These are phyloP conservation scores for Patagioenas fasciata DNA, from an alignment of 2,113 vertebrate genomes.

Conservation along the genomic window DNA sequence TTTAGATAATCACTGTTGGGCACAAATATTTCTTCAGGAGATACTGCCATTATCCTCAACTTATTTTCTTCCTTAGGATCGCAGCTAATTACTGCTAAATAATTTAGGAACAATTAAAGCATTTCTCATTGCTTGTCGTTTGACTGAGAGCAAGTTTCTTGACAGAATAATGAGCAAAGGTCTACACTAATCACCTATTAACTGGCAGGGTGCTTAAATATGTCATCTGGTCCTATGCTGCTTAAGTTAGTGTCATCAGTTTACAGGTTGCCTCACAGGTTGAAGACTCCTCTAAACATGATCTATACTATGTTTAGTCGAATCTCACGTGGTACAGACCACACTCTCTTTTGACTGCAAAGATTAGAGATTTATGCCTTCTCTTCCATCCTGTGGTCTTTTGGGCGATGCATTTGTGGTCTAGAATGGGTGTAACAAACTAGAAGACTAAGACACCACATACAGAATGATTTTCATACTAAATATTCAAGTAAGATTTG, in stretches of 20 bases:
- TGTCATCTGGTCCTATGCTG: neutral
- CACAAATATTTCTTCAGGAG: neutral
- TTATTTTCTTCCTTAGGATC: neutral
- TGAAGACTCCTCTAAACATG: neutral
- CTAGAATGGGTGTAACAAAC: neutral
- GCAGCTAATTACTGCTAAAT: slow-evolving; percentile 23
- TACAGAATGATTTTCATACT: neutral
- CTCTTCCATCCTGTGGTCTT: neutral
- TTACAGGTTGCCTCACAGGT: neutral
- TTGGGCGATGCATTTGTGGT: neutral
- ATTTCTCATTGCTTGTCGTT: slow-evolving; percentile 12
- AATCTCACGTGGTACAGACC: rapidly evolving
- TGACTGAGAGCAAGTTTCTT: slow-evolving; percentile 27
- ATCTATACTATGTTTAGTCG: neutral
- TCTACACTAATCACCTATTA: neutral
- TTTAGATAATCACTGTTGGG: neutral
- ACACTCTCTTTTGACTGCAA: neutral
- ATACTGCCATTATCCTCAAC: neutral
- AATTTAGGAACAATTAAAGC: slow-evolving; percentile 44
- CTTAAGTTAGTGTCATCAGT: neutral
- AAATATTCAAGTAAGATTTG: neutral
- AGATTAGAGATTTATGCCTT: neutral
- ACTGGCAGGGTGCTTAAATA: neutral
- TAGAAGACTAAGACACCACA: neutral
- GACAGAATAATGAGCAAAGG: slow-evolving; percentile 29